phyloP scores from a whole-genome alignment of 2,888 invertebrate species.

The Acholoe squamosa region DNA sequence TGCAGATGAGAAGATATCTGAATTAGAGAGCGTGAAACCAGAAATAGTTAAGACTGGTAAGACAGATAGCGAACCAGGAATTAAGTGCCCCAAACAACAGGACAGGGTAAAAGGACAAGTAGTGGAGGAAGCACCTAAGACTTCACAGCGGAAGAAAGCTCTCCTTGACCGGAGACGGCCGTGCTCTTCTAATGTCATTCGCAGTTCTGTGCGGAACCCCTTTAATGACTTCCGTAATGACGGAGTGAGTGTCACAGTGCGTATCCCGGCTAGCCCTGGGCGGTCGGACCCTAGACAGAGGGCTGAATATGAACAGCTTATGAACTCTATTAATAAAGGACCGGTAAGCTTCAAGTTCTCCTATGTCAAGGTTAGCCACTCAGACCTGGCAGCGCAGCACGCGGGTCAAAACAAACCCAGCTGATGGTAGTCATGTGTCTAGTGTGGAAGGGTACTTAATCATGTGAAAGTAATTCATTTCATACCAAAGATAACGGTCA shows the following conservation, averaged over 20 bases:
- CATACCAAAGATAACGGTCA: too few species aligned
- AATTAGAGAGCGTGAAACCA: neutral
- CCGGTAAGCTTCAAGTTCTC: slow-evolving; percentile 41
- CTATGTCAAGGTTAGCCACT: slow-evolving; percentile 4
- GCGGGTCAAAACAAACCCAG: neutral
- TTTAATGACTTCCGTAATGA: slow-evolving; percentile 50
- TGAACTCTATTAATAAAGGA: neutral
- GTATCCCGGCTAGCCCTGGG: neutral
- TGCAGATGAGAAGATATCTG: neutral
- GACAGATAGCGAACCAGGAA: neutral
- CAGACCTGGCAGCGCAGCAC: neutral
- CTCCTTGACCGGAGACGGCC: neutral
- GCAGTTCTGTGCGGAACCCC: neutral
- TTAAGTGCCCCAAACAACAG: neutral
- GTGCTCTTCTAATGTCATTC: neutral
- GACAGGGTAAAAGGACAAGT: neutral
- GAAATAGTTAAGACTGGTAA: too few species aligned
- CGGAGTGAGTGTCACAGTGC: slow-evolving; percentile 28
- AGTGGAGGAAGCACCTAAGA: neutral
- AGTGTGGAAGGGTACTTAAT: too few species aligned
- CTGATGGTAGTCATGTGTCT: neutral
- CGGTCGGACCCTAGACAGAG: neutral
- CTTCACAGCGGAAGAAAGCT: neutral
- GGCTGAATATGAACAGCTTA: neutral
- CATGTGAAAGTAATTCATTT: too few species aligned